These are phyloP conservation scores for Vireo altiloquus DNA, from an alignment of 2,113 vertebrate genomes.

Conservation along the genomic window DNA sequence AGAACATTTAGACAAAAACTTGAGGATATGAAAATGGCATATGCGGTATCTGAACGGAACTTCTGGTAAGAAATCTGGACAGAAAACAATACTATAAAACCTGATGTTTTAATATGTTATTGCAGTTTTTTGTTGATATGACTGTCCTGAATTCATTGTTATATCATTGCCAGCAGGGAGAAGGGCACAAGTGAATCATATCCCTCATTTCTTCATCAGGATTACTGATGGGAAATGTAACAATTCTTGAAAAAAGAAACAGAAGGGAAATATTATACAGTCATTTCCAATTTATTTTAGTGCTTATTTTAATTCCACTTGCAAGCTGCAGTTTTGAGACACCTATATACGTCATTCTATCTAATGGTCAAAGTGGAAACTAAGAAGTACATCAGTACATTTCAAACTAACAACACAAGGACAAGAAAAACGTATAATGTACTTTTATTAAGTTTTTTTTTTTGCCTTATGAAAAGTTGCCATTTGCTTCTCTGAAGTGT, in stretches of 20 bases:
- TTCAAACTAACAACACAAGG: not conserved
- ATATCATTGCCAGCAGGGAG: not conserved
- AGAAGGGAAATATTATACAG: not conserved
- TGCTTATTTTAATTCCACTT: not conserved
- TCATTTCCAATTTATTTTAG: not conserved
- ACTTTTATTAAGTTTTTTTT: not conserved
- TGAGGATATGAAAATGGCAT: not conserved
- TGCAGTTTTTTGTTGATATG: not conserved
- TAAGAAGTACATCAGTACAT: not conserved
- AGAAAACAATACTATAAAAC: not conserved
- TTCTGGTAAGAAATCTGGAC: not conserved
- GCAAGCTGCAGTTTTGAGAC: not conserved
- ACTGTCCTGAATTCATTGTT: not conserved
- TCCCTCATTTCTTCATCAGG: not conserved
- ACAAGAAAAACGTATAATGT: not conserved
- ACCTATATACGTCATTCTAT: not conserved
- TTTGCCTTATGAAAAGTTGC: not conserved
- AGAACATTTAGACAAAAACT: not conserved
- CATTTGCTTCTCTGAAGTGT: not conserved
- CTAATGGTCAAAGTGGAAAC: not conserved
- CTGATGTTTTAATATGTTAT: not conserved
- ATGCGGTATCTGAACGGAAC: not conserved
- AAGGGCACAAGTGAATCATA: slow-evolving; percentile 5
- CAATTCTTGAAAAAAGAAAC: not conserved
- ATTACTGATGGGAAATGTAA: not conserved